These are phyloP conservation scores for Peromyscus polionotus DNA, from an alignment of 2,113 vertebrate genomes.

Conservation along the genomic window DNA sequence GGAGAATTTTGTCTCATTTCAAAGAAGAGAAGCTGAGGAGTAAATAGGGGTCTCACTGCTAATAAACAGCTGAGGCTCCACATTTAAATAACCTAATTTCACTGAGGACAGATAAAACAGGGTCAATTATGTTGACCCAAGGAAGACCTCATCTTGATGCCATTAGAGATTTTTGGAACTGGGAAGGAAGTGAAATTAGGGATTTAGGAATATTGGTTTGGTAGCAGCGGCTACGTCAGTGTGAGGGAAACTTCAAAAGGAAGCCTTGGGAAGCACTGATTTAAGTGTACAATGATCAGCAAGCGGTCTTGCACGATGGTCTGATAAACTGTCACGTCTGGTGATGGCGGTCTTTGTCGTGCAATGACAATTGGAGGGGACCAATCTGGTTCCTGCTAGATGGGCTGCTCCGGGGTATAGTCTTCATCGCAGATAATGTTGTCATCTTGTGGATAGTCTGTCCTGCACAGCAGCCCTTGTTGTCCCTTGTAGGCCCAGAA, in stretches of 20 bases:
- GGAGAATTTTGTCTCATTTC: background rate
- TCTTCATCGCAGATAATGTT: background rate
- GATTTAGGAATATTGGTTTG: constrained; percentile 40
- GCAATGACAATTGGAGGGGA: background rate
- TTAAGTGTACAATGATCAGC: background rate
- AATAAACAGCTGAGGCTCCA: background rate
- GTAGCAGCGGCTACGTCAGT: background rate
- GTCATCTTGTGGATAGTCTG: background rate
- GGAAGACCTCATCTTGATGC: constrained; percentile 31
- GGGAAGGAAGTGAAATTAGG: constrained; percentile 29
- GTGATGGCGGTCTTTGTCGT: background rate
- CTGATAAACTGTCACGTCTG: background rate
- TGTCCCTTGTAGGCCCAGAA: background rate
- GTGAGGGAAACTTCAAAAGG: background rate
- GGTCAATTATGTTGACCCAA: background rate
- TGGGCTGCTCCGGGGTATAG: background rate
- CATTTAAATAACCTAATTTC: background rate
- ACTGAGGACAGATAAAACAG: background rate
- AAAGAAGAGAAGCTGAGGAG: background rate
- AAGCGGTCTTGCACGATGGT: background rate
- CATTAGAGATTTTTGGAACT: background rate
- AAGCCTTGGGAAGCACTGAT: background rate
- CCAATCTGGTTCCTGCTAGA: background rate
- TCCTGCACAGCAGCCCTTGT: background rate
- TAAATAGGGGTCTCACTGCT: background rate